Base-by-base conservation (phyloP, 2,113 vertebrate species). In the Glaucidium brasilianum region DNA sequence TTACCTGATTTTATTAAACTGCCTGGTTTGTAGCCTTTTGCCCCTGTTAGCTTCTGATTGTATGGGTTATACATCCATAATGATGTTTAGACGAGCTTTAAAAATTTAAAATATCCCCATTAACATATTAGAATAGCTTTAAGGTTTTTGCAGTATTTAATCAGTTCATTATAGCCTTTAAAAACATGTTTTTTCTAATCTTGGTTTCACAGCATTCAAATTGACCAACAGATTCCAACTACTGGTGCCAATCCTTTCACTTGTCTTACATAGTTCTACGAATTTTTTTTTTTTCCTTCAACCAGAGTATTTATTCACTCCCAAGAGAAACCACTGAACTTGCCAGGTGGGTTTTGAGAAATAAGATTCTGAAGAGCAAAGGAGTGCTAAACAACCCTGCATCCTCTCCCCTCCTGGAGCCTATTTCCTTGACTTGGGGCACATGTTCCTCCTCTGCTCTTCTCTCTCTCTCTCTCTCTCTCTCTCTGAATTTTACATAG, bases 11-110 rank as follows among this genome's bases (percentile, higher is more conserved):
- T 35, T 23, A 43, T 62, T 11, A 56, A 85, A 27, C 4, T 4
- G 2, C 30, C 22, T 0, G 0, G 30, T 60, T 63, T 7, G 1
- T 5, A 5, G 22, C 22, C 2, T 45, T 34, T 13, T 17, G 23
- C 39, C 68, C 37, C 13, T 1, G 5, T 16, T 25, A 18, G 12
- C 17, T 8, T 49, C 34, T 52, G 49, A 20, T 13, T 4, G 0
- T 7, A 2, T 3, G 19, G 37, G 39, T 55, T 43, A 15, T 3
- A 10, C 18, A 12, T 13, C 22, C 53, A 12, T 6, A 37, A 27
- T 2, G 4, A 19, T 10, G 29, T 23, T 66, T 35, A 84, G 27
- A 20, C 6, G 11, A 55, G 59, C 26, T 77, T 62, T 6, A 60
- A 72, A 68, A 17, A 39, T 18, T 12, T 15, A 6, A 47, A 73